Evolutionary conservation across 2,797 vertebrate genomes (phyloP), one percentile per base, ranked within the genome.

Genomic region (Acanthornis magna): DNA sequence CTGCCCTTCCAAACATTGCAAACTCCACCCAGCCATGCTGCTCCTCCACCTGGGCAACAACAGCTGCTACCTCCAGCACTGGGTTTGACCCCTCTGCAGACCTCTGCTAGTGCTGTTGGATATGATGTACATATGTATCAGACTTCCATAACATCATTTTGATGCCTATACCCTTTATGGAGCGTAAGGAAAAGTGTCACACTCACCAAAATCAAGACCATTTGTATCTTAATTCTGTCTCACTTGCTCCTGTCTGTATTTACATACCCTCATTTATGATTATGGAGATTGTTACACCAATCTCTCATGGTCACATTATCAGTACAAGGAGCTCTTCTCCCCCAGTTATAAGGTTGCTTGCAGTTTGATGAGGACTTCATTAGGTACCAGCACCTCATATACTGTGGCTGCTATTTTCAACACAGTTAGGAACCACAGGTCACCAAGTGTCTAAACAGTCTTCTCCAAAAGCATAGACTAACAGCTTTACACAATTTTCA

Each of bases 41-140:
- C 7, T 85, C 53, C 22, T 71, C 48, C 53, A 50, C 16, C 15
- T 30, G 16, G 16, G 23, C 42, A 85, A 25, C 32, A 60, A 12
- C 27, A 72, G 19, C 9, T 1, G 0, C 42, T 30, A 14, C 25
- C 27, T 51, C 54, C 42, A 57, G 13, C 32, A 29, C 26, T 13
- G 43, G 15, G 3, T 34, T 61, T 34, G 42, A 10, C 11, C 34
- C 15, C 27, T 67, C 26, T 67, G 50, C 53, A 93, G 66, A 55
- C 4, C 36, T 22, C 38, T 67, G 26, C 20, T 58, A 25, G 5
- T 16, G 16, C 51, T 45, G 22, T 10, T 57, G 20, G 50, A 53
- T 15, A 36, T 7, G 40, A 61, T 1, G 11, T 9, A 61, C 0
- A 1, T 4, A 11, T 5, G 7, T 23, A 26, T n/a, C 20, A 16